Percentiles rank a stretch among this genome's conserved stretches.
Conservation (phyloP, 2,113 vertebrate species). For the Cephalopterus ornatus region DNA sequence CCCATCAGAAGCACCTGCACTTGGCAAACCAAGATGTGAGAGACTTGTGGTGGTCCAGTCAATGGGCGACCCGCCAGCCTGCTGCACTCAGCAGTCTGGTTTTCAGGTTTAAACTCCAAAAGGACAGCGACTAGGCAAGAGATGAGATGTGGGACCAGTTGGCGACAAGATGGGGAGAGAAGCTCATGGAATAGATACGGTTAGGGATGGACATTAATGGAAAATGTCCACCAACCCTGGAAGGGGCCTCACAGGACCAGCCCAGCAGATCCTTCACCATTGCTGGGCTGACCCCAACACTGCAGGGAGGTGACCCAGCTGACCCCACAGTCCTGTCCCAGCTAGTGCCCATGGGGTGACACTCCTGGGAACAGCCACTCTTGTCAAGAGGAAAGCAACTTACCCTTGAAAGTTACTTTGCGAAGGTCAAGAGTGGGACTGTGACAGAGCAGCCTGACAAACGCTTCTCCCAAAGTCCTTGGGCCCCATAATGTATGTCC, state of each 20-base stretch:
- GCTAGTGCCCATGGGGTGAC: background rate
- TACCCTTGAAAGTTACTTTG: constrained; percentile 76
- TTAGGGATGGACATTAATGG: background rate
- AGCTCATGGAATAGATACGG: background rate
- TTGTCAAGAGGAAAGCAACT: background rate
- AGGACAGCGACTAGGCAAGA: background rate
- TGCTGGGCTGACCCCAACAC: background rate
- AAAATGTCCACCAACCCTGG: background rate
- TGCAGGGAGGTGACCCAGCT: background rate
- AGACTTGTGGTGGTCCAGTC: background rate
- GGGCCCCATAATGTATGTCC: constrained; percentile 78
- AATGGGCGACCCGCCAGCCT: background rate
- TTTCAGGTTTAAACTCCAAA: background rate
- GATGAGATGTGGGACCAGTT: background rate
- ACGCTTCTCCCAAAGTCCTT: constrained; percentile 77
- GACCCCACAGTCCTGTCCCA: background rate
- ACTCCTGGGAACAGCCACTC: background rate
- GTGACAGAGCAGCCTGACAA: constrained; percentile 79
- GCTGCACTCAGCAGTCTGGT: background rate
- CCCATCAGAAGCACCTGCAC: background rate
- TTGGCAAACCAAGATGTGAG: background rate
- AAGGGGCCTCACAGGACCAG: background rate
- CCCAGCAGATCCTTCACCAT: background rate
- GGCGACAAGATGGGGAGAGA: background rate
- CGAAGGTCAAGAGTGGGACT: constrained; percentile 63